Base-by-base conservation (phyloP, 2,888 invertebrate species). In the Melolontha melolontha region DNA sequence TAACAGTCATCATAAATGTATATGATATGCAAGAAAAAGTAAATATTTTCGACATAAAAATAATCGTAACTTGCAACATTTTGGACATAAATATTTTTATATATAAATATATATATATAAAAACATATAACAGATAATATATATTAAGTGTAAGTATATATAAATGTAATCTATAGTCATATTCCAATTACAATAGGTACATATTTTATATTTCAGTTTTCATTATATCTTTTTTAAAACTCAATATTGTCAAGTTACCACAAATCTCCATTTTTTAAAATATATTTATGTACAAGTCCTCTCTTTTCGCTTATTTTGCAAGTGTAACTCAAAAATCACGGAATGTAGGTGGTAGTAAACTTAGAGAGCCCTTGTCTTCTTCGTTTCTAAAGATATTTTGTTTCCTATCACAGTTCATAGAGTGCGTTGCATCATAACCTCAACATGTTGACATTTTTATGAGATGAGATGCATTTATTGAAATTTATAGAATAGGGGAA, bases 381-480 rank as follows among this genome's bases (percentile, higher is more conserved):
- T 47, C 17, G 47, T 47, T 14, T 47, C 17, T n/a, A 16, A 55
- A 55, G 22, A 55, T 55, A 55, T 51, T 51, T 27, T 63, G 72
- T 69, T 72, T 77, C 76, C 78, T 78, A 80, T 80, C 80, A 79
- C 79, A 80, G 80, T 77, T 71, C 34, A 34, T 34, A 34, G 10
- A 55, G 55, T 55, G 55, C 55, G 55, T 34, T 55, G 55, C 39
- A 55, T 55, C 39, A 16, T 47, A 47, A 16, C 47, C 16, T 44
- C 12, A 44, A 16, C n/a, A 16, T 7, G 1, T 42, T 34, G 34
- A 34, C 34, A 6, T 34, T 34, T n/a, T 34, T 10, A 34, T 34
- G 22, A 29, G 14, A 34, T 8, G 12, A 16, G n/a, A 41, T 57
- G 27, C 40, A 57, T 57, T 57, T n/a, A 16, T 27, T 22, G 12